Conservation (phyloP, 2,797 vertebrate species). For the Pseudomugil tenellus region DNA sequence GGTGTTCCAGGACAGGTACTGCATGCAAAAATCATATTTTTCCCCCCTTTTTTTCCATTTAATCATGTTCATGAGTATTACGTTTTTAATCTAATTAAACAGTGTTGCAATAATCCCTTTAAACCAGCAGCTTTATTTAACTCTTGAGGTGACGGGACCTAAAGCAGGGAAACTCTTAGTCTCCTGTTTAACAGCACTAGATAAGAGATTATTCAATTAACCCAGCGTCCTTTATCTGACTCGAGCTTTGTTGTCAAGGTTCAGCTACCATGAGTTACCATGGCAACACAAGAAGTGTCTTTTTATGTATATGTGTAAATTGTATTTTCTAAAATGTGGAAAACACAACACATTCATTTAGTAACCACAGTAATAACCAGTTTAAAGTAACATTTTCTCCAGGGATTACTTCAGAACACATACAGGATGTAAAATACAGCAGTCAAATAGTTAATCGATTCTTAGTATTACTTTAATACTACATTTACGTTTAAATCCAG, state of each 20-base stretch:
- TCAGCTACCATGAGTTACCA: background rate
- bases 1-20: constrained; percentile 54
- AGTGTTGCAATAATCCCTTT: background rate
- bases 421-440: background rate
- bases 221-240: background rate
- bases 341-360: background rate
- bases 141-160: background rate
- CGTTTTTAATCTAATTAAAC: background rate
- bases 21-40: constrained; percentile 5
- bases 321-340: background rate
- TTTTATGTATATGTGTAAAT: background rate
- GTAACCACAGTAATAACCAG: background rate
- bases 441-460: background rate
- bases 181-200: background rate
- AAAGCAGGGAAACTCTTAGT: background rate
- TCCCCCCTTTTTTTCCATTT: background rate
- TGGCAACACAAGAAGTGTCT: too few relatives aligned
- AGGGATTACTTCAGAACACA: background rate
- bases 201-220: background rate
- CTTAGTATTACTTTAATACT: too few relatives aligned
- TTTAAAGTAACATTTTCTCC: background rate
- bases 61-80: background rate
- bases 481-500: too few relatives aligned
- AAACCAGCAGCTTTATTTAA: background rate
- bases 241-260: background rate